A percentile compares a stretch with the other conserved stretches of the same genome.
Conservation (phyloP, 2,888 invertebrate species). For the Idaea dimidiata region DNA sequence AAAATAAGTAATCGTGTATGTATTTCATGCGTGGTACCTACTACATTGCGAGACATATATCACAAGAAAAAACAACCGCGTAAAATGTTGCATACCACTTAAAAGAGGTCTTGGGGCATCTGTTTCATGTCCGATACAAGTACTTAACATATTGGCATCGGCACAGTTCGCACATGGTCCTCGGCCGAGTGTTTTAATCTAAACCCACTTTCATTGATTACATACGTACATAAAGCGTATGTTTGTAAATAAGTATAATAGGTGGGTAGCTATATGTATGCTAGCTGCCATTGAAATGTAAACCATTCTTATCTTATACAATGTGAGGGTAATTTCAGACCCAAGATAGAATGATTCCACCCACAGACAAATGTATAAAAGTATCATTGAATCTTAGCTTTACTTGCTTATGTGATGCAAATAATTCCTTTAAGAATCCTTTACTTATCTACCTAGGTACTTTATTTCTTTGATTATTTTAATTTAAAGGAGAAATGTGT, state of each 20-base stretch:
- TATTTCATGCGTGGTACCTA: too few relatives aligned
- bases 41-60: not conserved
- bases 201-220: constrained; percentile 55
- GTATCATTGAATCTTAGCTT: not conserved
- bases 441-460: not conserved
- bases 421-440: not conserved
- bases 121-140: constrained; percentile 56
- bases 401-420: not conserved
- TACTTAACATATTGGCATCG: constrained; percentile 44
- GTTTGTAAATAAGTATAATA: not conserved
- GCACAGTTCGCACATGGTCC: constrained; percentile 59
- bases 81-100: constrained; percentile 42
- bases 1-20: too few relatives aligned
- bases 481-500: not conserved
- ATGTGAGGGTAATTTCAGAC: constrained; percentile 4
- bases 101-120: constrained; percentile 43
- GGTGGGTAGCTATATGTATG: not conserved
- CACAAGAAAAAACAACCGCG: constrained; percentile 27
- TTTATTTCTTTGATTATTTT: not conserved
- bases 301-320: constrained; percentile 1
- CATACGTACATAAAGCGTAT: constrained; percentile 13
- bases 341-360: not conserved
- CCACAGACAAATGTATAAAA: not conserved
- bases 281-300: not conserved
- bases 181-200: constrained; percentile 58